A percentile compares a stretch with the other conserved stretches of the same genome.
Evolutionary conservation across 2,113 vertebrate genomes (phyloP).

Genomic region (Bostrychus sinensis): DNA sequence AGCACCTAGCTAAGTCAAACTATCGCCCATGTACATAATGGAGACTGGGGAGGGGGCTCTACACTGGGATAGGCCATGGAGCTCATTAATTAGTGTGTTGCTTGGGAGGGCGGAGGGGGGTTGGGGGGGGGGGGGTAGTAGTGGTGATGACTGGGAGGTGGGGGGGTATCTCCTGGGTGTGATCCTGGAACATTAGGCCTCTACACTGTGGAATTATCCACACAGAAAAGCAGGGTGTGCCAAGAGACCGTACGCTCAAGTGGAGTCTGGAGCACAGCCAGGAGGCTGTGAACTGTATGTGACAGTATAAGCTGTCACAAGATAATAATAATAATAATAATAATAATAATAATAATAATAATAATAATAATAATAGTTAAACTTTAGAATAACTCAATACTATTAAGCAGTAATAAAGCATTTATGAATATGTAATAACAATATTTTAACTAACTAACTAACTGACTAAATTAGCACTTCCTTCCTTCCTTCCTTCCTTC

Average conservation of each 20-base stretch:
- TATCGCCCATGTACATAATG: constrained; percentile 65
- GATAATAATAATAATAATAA: too few relatives aligned
- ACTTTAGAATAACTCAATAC: too few relatives aligned
- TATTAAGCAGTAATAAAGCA: too few relatives aligned
- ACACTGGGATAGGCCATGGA: constrained; percentile 57
- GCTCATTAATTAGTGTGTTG: constrained; percentile 77
- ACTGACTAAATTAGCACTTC: too few relatives aligned
- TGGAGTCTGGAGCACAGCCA: constrained; percentile 50
- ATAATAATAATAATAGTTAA: too few relatives aligned
- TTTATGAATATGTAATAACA: too few relatives aligned
- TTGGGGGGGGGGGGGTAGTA: constrained; percentile 22
- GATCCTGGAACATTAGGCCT: constrained; percentile 62
- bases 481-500: too few relatives aligned
- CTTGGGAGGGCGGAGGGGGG: constrained; percentile 45
- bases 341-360: too few relatives aligned
- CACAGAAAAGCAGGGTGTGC: constrained; percentile 44
- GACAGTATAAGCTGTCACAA: too few relatives aligned
- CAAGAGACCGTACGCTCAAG: constrained; percentile 43
- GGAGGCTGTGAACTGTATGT: constrained; percentile 14
- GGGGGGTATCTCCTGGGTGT: constrained; percentile 51
- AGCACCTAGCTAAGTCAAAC: constrained; percentile 73
- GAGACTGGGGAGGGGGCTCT: constrained; percentile 54
- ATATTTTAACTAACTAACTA: too few relatives aligned
- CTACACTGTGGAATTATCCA: constrained; percentile 64
- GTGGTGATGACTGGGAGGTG: too few relatives aligned